These are phyloP conservation scores for Nebria ingens DNA, from an alignment of 1,140 invertebrate genomes.

Conservation along the genomic window DNA sequence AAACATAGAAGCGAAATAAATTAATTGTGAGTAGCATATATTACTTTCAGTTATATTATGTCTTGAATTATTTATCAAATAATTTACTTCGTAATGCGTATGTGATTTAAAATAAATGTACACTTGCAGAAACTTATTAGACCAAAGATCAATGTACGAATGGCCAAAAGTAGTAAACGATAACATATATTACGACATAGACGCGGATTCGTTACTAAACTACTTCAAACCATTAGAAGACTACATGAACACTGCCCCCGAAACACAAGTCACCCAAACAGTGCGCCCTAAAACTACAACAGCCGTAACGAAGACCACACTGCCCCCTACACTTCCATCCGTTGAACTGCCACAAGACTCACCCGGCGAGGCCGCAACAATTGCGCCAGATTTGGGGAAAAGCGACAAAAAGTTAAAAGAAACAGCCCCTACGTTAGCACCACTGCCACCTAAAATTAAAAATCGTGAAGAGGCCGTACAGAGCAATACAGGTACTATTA, in stretches of 20 bases:
- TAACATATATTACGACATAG: constrained; percentile 24
- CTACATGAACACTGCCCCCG: constrained; percentile 29
- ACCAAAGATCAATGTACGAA: constrained; percentile 21
- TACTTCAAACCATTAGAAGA: constrained; percentile 32
- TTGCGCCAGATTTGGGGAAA: not conserved
- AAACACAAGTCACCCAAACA: constrained; percentile 18
- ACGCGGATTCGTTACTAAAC: constrained; percentile 24
- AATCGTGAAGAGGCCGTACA: not conserved
- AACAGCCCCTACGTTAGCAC: not conserved
- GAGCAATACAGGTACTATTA: not conserved
- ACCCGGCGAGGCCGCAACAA: not conserved
- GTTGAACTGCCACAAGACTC: not conserved
- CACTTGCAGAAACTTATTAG: constrained; percentile 25
- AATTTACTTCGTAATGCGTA: too few species aligned
- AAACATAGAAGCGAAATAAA: too few species aligned
- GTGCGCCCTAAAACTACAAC: constrained; percentile 19
- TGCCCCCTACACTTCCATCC: constrained; percentile 12
- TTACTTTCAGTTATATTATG: too few species aligned
- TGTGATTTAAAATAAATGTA: too few species aligned
- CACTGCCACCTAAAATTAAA: not conserved
- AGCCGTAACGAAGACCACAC: constrained; percentile 14
- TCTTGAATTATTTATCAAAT: too few species aligned
- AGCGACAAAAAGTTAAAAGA: not conserved
- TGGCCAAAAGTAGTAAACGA: constrained; percentile 24
- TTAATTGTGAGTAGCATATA: too few species aligned